These are phyloP conservation scores for Acrocephalus arundinaceus DNA, from an alignment of 2,113 vertebrate genomes.

Conservation along the genomic window DNA sequence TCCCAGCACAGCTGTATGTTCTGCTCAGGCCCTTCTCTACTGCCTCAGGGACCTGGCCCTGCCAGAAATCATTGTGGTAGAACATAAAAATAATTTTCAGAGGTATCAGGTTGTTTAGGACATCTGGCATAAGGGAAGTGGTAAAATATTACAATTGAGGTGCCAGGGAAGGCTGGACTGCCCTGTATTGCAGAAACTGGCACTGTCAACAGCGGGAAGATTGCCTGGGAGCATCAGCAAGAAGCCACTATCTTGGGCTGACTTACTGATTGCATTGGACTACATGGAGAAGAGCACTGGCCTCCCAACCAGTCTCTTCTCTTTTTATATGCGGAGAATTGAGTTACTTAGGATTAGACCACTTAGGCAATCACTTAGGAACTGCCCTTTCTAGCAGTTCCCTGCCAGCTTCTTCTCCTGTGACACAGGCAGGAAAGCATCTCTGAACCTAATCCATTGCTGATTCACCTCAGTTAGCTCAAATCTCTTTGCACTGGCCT, in stretches of 20 bases:
- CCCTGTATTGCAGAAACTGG: neutral
- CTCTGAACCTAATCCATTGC: neutral
- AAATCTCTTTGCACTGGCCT: neutral
- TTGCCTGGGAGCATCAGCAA: neutral
- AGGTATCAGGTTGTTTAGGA: neutral
- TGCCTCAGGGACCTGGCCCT: neutral
- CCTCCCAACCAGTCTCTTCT: neutral
- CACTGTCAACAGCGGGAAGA: neutral
- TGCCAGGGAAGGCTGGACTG: neutral
- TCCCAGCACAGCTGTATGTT: neutral
- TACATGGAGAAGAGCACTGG: neutral
- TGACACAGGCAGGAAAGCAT: neutral
- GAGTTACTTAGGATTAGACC: neutral
- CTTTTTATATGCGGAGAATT: neutral
- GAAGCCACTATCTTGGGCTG: neutral
- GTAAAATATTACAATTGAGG: neutral
- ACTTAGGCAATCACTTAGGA: neutral
- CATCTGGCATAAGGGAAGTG: neutral
- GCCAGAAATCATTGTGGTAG: neutral
- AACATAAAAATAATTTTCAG: neutral
- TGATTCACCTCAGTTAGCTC: neutral
- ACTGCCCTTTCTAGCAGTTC: neutral
- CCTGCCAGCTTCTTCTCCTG: neutral
- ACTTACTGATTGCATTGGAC: neutral
- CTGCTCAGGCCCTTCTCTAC: neutral